Evolutionary conservation across 2,797 vertebrate genomes (phyloP), one percentile per base, ranked within the genome.

Genomic region (Valencia hispanica): DNA sequence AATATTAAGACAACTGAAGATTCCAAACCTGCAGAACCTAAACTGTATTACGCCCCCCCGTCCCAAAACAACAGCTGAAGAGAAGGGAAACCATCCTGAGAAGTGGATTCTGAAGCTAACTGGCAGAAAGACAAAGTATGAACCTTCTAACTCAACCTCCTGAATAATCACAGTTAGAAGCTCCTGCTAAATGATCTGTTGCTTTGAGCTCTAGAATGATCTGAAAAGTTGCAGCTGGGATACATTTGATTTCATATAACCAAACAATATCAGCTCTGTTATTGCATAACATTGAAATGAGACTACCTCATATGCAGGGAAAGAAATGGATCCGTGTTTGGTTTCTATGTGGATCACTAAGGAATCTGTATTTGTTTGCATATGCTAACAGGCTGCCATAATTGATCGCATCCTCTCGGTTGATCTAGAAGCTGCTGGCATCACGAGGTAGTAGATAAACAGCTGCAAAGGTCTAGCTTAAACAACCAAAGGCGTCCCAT

Each of bases 41-140:
- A 61, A 61, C 51, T n/a, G 7, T 3, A n/a, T 4, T 32, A 15
- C 3, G 2, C 4, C n/a, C 55, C 3, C 59, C 59, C 2, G 12
- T 27, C 30, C 59, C 32, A 10, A 34, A 61, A 61, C 57, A 22
- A 9, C 57, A 61, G 15, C 45, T 47, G 95, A 95, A 95, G 68
- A 75, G 61, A 43, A 69, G 43, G 75, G 68, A 73, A 34, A 83
- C 94, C 95, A 97, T 98, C 97, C 97, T 98, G 97, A 98, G 97
- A 97, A 95, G 96, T 96, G 94, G 95, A 93, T 93, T 39, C 95
- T 96, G 96, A 97, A 97, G 96, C 96, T 96, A 95, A 96, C 95
- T 96, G 95, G 96, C 96, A 96, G 94, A 95, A 95, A 92, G 90
- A 92, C 91, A 93, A 89, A 51, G 48, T 86, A 86, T 82, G 91